Evolutionary conservation across 53 echinoderm and acorn worm genomes (phyloP), one percentile per base, ranked within the genome.

Genomic region (Echinometra lucunter): DNA sequence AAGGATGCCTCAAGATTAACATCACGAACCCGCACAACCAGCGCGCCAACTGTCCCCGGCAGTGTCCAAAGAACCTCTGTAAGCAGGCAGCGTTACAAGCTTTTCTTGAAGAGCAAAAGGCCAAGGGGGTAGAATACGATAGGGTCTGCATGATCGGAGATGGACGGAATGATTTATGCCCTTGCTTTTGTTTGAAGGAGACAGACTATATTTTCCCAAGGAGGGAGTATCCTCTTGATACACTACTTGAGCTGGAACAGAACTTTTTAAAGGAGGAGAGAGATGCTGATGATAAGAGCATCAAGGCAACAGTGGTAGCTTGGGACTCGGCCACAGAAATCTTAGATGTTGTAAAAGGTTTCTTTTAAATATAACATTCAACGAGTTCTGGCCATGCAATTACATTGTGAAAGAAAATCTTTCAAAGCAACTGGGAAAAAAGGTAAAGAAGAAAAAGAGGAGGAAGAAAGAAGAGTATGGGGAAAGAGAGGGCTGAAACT

Each of bases 111-210:
- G 70, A 88, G 89, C 95, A 91, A 35, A 82, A 92, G 23, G 34
- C 49, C 34, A 58, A 93, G 4, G 96, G 97, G 1, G 35, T 96
- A 13, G 72, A 38, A 21, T 99, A 97, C 67, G 98, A 97, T n/a
- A 88, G 80, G 12, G 95, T 99, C 23, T 95, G 95, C 18, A 83
- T 98, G 82, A 95, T 98, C 18, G 99, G 99, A 11, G 99, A 99
- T 94, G 99, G 99, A 2, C 34, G 89, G 34, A 99, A 99, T 88
- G 99, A 99, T 72, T 97, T 98, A 49, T 99, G 99, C 89, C 97
- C 99, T 4, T 96, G 97, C 44, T 70, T 94, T 58, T 37, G 66
- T 35, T 93, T 99, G 28, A 78, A 96, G 1, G 96, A 97, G 35
- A 69, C 44, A 9, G 99, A 98, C 89, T 57, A 93, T 45, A 93